phyloP scores from a whole-genome alignment of 2,888 invertebrate genomes.

The Alcis repandata region DNA sequence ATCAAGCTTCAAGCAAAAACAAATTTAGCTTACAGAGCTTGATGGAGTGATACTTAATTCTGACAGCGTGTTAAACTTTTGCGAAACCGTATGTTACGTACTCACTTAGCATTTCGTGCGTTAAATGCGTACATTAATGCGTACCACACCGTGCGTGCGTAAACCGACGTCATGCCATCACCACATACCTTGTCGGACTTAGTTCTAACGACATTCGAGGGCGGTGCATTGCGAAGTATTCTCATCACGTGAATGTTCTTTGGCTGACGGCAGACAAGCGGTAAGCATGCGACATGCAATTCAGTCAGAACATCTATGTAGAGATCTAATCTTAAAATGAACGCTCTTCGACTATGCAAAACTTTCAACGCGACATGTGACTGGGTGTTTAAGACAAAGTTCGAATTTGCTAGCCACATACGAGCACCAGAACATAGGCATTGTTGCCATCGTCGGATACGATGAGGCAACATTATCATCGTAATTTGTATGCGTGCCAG shows the following conservation, averaged over 20 bases:
- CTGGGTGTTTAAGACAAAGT: no score
- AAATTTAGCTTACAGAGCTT: no score
- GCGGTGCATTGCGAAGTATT: constrained; percentile 94
- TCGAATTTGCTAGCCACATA: no score
- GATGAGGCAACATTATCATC: no score
- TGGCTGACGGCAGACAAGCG: constrained; percentile 86
- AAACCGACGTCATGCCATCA: constrained; percentile 2
- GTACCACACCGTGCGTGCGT: constrained; percentile 20
- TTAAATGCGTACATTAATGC: constrained; percentile 10
- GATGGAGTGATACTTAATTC: background rate
- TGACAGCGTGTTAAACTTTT: background rate
- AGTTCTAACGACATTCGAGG: constrained; percentile 93
- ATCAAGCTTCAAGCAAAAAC: no score
- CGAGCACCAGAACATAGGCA: no score
- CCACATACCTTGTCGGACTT: constrained; percentile 94
- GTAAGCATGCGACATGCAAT: constrained; percentile 82
- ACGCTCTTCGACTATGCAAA: no score
- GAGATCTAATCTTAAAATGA: no score
- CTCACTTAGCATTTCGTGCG: constrained; percentile 16
- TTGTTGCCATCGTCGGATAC: no score
- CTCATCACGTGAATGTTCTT: constrained; percentile 92
- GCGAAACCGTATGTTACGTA: no score
- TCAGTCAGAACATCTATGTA: constrained; percentile 26
- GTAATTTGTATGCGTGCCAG: no score
- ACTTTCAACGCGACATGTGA: no score